Percentiles rank a stretch among this genome's conserved stretches.
Evolutionary conservation across 1,140 invertebrate species (phyloP).

Genomic region (Brachionus asplanchnoidis): DNA sequence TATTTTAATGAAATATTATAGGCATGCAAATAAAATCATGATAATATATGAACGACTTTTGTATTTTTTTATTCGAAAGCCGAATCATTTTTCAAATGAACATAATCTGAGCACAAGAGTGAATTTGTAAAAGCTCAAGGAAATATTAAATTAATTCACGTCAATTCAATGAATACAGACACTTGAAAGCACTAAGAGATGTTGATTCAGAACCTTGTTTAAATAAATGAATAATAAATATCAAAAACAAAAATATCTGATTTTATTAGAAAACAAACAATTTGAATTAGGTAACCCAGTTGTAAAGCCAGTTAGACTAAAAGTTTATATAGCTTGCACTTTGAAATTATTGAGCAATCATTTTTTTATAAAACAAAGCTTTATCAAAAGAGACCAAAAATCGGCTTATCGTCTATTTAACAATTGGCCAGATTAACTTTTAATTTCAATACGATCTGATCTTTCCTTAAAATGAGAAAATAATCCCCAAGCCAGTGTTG

Average conservation of each 20-base stretch:
- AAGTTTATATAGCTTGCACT: background rate
- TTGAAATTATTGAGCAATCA: background rate
- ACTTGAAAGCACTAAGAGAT: background rate
- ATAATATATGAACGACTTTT: too few relatives aligned
- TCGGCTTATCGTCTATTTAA: constrained; percentile 31
- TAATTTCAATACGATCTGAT: background rate
- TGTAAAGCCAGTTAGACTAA: background rate
- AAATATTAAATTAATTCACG: background rate
- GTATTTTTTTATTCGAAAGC: too few relatives aligned
- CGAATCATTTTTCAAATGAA: too few relatives aligned
- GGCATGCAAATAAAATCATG: too few relatives aligned
- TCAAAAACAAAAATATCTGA: background rate
- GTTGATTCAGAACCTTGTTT: background rate
- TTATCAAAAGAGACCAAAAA: background rate
- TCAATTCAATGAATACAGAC: background rate
- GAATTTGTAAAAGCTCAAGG: too few relatives aligned
- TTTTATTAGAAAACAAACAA: background rate
- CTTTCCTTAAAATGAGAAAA: constrained; percentile 2
- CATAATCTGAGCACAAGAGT: too few relatives aligned
- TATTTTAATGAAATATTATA: too few relatives aligned
- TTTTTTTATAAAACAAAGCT: background rate
- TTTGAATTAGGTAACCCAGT: constrained; percentile 14
- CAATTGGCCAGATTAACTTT: constrained; percentile 24
- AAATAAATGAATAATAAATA: background rate
- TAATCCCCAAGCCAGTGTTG: background rate